Conservation (phyloP, 2,888 invertebrate species). For the Drosophila quinaria region DNA sequence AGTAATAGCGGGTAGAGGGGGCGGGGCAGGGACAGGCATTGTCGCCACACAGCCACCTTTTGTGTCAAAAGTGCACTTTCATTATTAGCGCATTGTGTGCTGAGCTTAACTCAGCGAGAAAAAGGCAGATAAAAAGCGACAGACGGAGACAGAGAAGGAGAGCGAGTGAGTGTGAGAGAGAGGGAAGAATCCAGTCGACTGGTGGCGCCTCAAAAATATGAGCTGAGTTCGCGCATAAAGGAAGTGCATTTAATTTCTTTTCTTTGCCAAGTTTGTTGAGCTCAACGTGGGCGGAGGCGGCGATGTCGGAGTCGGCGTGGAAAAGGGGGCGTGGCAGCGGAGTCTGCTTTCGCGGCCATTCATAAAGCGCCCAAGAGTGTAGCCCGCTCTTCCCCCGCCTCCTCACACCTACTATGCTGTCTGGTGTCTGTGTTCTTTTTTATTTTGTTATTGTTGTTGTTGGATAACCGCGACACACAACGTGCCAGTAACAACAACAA, state of each 20-base stretch:
- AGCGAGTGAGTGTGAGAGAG: not conserved
- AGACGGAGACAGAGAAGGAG: not conserved
- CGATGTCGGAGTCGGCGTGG: not conserved
- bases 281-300: not conserved
- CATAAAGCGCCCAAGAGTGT: slow-evolving; percentile 57
- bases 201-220: slow-evolving; percentile 63
- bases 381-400: slow-evolving; percentile 30
- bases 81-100: slow-evolving; percentile 78
- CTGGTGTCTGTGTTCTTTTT: slow-evolving; percentile 21
- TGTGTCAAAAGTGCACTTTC: slow-evolving; percentile 81
- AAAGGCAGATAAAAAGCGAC: not conserved
- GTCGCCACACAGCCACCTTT: slow-evolving; percentile 74
- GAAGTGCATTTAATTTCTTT: slow-evolving; percentile 82
- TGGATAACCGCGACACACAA: slow-evolving; percentile 48
- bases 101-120: slow-evolving; percentile 1
- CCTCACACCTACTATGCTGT: not conserved
- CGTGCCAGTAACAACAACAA: slow-evolving; percentile 17
- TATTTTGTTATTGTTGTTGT: slow-evolving; percentile 13
- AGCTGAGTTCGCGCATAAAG: slow-evolving; percentile 71
- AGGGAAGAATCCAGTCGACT: not conserved
- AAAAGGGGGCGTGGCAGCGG: slow-evolving; percentile 4
- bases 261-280: slow-evolving; percentile 59
- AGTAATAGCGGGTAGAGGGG: not conserved
- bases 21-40: slow-evolving; percentile 33
- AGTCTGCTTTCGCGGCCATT: slow-evolving; percentile 58